Percentiles rank a stretch among this genome's conserved stretches.
These are phyloP conservation scores for Laspeyria flexula DNA, from an alignment of 2,888 invertebrate genomes.

Conservation along the genomic window DNA sequence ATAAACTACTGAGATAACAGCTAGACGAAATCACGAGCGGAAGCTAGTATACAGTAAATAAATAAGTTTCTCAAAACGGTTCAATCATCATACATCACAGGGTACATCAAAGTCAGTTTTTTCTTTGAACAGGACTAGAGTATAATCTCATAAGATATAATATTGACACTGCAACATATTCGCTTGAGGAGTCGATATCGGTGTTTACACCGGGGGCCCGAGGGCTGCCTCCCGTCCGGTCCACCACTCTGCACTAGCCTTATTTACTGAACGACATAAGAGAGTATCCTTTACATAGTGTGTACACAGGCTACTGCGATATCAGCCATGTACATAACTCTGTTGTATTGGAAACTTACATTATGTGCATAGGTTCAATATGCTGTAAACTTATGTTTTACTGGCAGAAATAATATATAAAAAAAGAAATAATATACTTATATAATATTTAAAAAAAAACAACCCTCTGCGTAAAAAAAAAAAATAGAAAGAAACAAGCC, in stretches of 20 bases:
- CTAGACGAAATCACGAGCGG: too few species aligned
- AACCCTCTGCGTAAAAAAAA: too few species aligned
- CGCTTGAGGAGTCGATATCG: slow-evolving; percentile 12
- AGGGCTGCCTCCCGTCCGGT: not conserved
- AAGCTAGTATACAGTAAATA: too few species aligned
- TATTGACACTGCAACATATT: slow-evolving; percentile 13
- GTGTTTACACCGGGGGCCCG: slow-evolving; percentile 8
- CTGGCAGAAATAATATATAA: too few species aligned
- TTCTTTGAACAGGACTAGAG: not conserved
- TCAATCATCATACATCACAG: not conserved
- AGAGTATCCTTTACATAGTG: not conserved
- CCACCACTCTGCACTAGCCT: slow-evolving; percentile 14
- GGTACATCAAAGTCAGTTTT: not conserved
- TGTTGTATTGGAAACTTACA: not conserved
- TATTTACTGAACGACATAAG: slow-evolving; percentile 23
- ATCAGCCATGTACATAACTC: not conserved
- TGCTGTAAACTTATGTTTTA: too few species aligned
- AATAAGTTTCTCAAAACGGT: too few species aligned
- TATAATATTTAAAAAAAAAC: too few species aligned
- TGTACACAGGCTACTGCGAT: not conserved
- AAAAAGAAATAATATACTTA: too few species aligned
- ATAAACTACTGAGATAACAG: too few species aligned
- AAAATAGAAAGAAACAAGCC: too few species aligned
- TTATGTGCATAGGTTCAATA: too few species aligned
- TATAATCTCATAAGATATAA: slow-evolving; percentile 15